Evolutionary conservation across 1,140 invertebrate genomes (phyloP).

Genomic region (Drosophila lacteicornis): DNA sequence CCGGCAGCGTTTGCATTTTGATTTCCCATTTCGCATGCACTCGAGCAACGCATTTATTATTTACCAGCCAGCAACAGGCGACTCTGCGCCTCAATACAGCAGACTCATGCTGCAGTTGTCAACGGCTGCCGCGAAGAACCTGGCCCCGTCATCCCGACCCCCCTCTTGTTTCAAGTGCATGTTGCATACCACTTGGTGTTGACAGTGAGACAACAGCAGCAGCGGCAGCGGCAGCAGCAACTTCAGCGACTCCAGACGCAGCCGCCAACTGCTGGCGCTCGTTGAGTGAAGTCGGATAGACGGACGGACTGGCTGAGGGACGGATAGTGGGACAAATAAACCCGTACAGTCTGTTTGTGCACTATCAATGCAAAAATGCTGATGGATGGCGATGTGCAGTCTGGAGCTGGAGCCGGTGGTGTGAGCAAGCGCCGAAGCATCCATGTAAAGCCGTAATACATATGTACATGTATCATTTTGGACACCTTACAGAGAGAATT

Average conservation of each 20-base stretch:
- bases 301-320: conserved; percentile 26
- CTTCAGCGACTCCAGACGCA: conserved; percentile 43
- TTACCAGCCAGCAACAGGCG: conserved; percentile 60
- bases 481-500: background rate
- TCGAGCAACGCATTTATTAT: conserved; percentile 82
- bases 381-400: background rate
- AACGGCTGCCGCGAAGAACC: conserved; percentile 62
- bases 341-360: conserved; percentile 23
- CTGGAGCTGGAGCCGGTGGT: background rate
- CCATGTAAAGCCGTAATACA: no score
- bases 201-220: conserved; percentile 64
- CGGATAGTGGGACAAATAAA: conserved; percentile 44
- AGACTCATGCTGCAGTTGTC: conserved; percentile 78
- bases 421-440: background rate
- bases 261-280: conserved; percentile 73
- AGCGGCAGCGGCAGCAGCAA: conserved; percentile 37
- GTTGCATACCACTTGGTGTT: conserved; percentile 78
- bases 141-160: conserved; percentile 16
- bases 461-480: no score
- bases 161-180: conserved; percentile 38
- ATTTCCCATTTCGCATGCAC: conserved; percentile 79
- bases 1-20: conserved; percentile 80
- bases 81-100: conserved; percentile 61
- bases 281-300: conserved; percentile 62
- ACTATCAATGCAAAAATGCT: conserved; percentile 32